These are phyloP conservation scores for Metallyticus violacea DNA, from an alignment of 2,888 invertebrate species.

Conservation along the genomic window DNA sequence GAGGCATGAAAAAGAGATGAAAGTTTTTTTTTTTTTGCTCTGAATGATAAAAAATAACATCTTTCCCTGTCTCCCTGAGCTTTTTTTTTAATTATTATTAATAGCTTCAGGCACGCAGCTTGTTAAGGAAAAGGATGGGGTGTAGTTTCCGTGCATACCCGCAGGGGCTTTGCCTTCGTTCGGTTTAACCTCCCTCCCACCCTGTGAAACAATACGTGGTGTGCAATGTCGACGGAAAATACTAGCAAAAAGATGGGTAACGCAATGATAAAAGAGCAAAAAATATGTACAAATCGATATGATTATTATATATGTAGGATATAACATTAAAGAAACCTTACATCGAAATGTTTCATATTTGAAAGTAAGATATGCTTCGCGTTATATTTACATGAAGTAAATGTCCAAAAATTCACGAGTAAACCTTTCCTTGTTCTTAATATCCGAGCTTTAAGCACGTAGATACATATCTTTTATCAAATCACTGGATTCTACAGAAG, in stretches of 20 bases:
- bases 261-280: too few relatives aligned
- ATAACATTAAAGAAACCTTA: too few relatives aligned
- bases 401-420: too few relatives aligned
- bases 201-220: not conserved
- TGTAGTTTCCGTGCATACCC: not conserved
- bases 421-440: too few relatives aligned
- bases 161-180: not conserved
- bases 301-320: too few relatives aligned
- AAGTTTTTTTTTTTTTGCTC: not conserved
- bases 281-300: too few relatives aligned
- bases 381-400: too few relatives aligned
- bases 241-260: not conserved
- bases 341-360: too few relatives aligned
- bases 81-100: not conserved
- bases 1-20: not conserved
- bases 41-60: not conserved
- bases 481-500: too few relatives aligned
- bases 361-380: too few relatives aligned
- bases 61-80: not conserved
- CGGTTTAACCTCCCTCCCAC: not conserved
- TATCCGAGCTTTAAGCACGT: too few relatives aligned
- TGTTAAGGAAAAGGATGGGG: not conserved
- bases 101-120: not conserved
- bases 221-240: not conserved
- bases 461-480: too few relatives aligned